These are phyloP conservation scores for Pseudomyrmex dendroicus DNA, from an alignment of 1,140 invertebrate species.

Conservation along the genomic window DNA sequence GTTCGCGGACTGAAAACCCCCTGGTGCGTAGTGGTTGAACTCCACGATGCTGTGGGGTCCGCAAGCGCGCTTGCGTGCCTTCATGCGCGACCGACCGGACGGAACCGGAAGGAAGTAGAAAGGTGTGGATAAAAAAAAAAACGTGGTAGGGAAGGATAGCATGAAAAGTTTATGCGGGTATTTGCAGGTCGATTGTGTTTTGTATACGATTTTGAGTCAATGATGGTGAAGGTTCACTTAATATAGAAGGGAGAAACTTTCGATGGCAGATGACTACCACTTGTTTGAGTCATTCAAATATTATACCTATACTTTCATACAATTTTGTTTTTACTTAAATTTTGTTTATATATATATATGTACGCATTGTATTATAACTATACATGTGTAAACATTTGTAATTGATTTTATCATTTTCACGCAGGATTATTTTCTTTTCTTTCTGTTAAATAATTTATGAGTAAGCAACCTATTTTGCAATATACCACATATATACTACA, in stretches of 20 bases:
- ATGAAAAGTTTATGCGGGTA: constrained; percentile 61
- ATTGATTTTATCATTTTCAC: too few relatives aligned
- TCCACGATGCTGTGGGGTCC: constrained; percentile 54
- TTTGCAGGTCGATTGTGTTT: constrained; percentile 38
- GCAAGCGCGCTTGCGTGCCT: constrained; percentile 70
- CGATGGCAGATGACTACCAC: neutral
- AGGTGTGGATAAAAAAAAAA: constrained; percentile 74
- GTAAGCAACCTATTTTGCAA: too few relatives aligned
- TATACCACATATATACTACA: too few relatives aligned
- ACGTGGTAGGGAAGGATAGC: constrained; percentile 37
- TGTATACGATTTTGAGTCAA: constrained; percentile 32
- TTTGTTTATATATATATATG: neutral
- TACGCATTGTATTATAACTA: neutral
- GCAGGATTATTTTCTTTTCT: too few relatives aligned
- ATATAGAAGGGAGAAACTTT: constrained; percentile 8
- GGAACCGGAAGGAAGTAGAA: constrained; percentile 84
- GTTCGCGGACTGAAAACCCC: constrained; percentile 65
- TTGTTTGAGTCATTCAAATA: neutral
- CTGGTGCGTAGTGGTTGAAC: constrained; percentile 58
- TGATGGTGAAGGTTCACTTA: constrained; percentile 15
- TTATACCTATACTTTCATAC: neutral
- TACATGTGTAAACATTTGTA: too few relatives aligned
- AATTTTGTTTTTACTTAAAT: neutral
- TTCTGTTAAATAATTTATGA: too few relatives aligned
- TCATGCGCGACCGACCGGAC: constrained; percentile 80